Evolutionary conservation across 2,888 invertebrate genomes (phyloP), one percentile per base, ranked within the genome.

Genomic region (Drosophila quinaria): DNA sequence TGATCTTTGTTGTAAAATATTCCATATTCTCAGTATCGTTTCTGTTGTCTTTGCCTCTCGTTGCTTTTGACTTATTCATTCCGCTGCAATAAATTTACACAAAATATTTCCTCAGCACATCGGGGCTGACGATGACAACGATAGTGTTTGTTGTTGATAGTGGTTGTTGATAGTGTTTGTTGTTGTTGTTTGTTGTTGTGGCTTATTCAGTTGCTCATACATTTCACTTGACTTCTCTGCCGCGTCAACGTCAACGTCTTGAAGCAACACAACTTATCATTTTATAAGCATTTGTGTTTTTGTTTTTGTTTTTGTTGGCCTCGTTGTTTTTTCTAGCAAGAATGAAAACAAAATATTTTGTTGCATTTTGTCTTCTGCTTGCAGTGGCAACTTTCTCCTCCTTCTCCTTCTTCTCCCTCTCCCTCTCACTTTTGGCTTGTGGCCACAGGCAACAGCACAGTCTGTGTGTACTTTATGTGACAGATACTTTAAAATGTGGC

Each of bases 401-500:
- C 25, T 6, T 33, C 33, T 10, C 29, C 10, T 22, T 19, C 6
- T 4, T 17, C 50, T 8, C 42, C n/a, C 9, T 9, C 46, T 4
- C 25, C 5, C 11, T n/a, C 41, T 47, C 5, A 0, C 11, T 19
- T 39, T 47, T 19, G 11, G 11, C 42, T 56, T 52, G 56, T 50
- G 56, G 64, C 74, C 50, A 65, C 61, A 51, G 74, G 58, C 71
- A 70, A 41, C 17, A 62, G 49, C 58, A 58, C 58, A 58, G 69
- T 61, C 74, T 70, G 79, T 72, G 74, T 70, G 71, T 76, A 76
- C 63, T 83, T 83, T 79, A 85, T 81, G 82, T 84, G 83, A 81
- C 83, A 83, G 82, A 83, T 76, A 85, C 83, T 85, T 83, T 83
- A 83, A 83, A 83, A 76, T 87, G 83, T 81, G 79, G 82, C 87